Evolutionary conservation across 2,888 invertebrate species (phyloP).

Genomic region (Frankliniella intonsa): DNA sequence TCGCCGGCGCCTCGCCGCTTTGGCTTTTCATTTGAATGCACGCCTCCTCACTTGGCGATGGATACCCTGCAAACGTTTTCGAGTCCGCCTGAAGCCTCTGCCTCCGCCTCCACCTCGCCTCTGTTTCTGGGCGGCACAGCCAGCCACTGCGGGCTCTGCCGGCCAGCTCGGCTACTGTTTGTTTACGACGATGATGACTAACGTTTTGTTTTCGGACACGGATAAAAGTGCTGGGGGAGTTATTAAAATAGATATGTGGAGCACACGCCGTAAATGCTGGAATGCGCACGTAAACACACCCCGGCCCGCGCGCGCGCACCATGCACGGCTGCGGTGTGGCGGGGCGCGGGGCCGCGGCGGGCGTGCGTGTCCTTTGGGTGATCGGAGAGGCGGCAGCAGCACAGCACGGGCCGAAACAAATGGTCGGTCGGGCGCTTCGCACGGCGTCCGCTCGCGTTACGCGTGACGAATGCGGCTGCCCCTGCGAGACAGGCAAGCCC

Average conservation of each 20-base stretch:
- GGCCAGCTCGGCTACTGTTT: not conserved
- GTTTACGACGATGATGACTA: not conserved
- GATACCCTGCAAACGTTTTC: too few species aligned
- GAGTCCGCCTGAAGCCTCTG: too few species aligned
- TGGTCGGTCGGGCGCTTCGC: not conserved
- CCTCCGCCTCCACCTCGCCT: too few species aligned
- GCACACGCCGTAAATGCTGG: slow-evolving; percentile 1
- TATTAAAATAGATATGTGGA: slow-evolving; percentile 25
- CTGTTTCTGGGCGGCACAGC: not conserved
- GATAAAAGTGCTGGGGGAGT: not conserved
- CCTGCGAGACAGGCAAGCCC: not conserved
- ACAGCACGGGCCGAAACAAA: too few species aligned
- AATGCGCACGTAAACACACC: not conserved
- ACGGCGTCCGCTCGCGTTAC: not conserved
- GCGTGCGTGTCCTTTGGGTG: too few species aligned
- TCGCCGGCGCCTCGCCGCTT: not conserved
- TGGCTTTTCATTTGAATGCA: slow-evolving; percentile 5
- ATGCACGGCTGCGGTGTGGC: not conserved
- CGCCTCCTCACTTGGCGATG: not conserved
- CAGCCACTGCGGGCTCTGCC: not conserved
- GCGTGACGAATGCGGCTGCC: not conserved
- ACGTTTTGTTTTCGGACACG: slow-evolving; percentile 3
- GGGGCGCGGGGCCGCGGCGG: too few species aligned
- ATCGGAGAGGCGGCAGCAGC: too few species aligned
- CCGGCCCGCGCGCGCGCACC: not conserved